A percentile compares a stretch with the other conserved stretches of the same genome.
These are phyloP conservation scores for Paracyclopina nana DNA, from an alignment of 1,140 invertebrate species.

Conservation along the genomic window DNA sequence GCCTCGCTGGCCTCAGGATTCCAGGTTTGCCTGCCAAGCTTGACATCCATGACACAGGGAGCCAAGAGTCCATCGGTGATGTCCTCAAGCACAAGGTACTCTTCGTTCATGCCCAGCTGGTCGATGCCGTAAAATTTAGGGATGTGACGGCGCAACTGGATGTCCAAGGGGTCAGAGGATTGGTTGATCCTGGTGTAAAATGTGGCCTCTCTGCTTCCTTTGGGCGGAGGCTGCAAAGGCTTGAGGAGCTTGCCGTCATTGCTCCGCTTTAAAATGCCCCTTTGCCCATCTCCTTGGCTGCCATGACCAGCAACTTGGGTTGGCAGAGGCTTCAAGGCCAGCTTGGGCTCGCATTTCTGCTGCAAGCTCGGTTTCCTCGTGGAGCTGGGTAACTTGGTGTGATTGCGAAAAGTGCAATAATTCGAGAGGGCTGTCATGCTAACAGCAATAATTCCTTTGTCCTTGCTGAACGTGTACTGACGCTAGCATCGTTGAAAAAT, in stretches of 20 bases:
- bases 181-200: background rate
- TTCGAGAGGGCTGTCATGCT: too few relatives aligned
- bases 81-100: conserved; percentile 4
- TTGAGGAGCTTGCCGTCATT: conserved; percentile 8
- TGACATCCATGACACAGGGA: conserved; percentile 12
- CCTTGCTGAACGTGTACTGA: too few relatives aligned
- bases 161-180: background rate
- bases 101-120: background rate
- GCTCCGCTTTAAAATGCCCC: conserved; percentile 4
- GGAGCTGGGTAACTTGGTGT: too few relatives aligned
- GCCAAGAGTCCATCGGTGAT: background rate
- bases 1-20: conserved; percentile 1
- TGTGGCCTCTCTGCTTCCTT: background rate
- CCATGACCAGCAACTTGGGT: conserved; percentile 7
- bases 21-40: conserved; percentile 11
- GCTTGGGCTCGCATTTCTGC: too few relatives aligned
- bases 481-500: too few relatives aligned
- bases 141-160: background rate
- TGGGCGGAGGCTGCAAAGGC: conserved; percentile 2
- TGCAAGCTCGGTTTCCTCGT: too few relatives aligned
- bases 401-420: too few relatives aligned
- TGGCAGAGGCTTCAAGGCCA: background rate
- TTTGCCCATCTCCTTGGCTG: background rate
- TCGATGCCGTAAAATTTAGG: background rate
- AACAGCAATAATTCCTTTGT: too few relatives aligned